phyloP scores from a whole-genome alignment of 2,113 vertebrate genomes.

The Dasypus novemcinctus region DNA sequence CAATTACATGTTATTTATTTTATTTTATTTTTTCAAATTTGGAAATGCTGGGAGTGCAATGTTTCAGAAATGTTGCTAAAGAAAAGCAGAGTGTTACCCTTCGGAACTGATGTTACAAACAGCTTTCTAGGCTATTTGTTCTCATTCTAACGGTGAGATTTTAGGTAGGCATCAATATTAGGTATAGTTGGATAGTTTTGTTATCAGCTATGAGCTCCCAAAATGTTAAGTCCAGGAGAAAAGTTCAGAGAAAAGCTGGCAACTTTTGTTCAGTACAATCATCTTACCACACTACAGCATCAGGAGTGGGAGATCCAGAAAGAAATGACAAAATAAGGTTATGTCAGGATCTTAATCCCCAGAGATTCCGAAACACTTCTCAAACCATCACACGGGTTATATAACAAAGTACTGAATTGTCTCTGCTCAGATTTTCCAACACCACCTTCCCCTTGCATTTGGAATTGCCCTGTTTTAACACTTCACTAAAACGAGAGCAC shows the following conservation, averaged over 20 bases:
- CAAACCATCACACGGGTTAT: constrained; percentile 22
- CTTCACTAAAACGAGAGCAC: constrained; percentile 6
- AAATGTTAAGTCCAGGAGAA: neutral
- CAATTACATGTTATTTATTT: constrained; percentile 70
- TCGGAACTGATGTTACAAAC: constrained; percentile 29
- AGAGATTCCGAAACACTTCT: constrained; percentile 45
- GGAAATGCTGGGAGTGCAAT: constrained; percentile 70
- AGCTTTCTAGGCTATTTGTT: neutral
- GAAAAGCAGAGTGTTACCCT: neutral
- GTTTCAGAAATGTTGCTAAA: constrained; percentile 45
- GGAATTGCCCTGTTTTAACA: neutral
- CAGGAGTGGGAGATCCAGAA: neutral
- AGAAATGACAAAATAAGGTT: constrained; percentile 60
- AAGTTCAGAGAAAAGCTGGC: neutral
- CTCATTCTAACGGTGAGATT: neutral
- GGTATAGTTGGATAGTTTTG: neutral
- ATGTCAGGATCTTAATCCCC: constrained; percentile 36
- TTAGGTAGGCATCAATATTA: neutral
- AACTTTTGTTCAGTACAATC: neutral
- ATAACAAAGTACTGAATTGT: constrained; percentile 42
- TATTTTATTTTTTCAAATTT: constrained; percentile 65
- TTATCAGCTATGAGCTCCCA: neutral
- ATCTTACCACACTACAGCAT: neutral
- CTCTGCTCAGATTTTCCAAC: constrained; percentile 35
- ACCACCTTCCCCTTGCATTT: neutral